phyloP scores from a whole-genome alignment of 2,797 vertebrate genomes.

The Diplodus sargus region DNA sequence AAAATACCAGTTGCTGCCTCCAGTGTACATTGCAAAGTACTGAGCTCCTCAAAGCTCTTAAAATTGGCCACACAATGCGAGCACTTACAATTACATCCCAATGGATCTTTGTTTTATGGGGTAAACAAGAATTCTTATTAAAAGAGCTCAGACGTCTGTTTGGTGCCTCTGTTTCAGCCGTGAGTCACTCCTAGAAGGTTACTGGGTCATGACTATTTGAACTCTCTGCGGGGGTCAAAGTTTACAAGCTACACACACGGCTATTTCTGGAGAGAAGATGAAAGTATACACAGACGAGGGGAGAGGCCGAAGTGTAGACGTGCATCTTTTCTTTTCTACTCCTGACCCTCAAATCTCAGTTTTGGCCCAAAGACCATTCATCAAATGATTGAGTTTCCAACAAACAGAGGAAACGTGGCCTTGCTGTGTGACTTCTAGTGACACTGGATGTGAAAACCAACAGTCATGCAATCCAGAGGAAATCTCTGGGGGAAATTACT shows the following conservation, averaged over 20 bases:
- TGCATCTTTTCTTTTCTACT: slow-evolving; percentile 72
- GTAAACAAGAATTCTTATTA: slow-evolving; percentile 64
- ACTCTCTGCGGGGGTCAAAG: slow-evolving; percentile 74
- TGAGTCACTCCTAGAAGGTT: slow-evolving; percentile 68
- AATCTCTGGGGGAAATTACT: slow-evolving; percentile 53
- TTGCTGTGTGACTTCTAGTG: slow-evolving; percentile 60
- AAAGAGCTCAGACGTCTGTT: slow-evolving; percentile 51
- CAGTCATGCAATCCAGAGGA: slow-evolving; percentile 59
- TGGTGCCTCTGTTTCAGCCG: slow-evolving; percentile 54
- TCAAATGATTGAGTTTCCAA: slow-evolving; percentile 71
- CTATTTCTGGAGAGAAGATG: slow-evolving; percentile 71
- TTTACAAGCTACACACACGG: slow-evolving; percentile 71
- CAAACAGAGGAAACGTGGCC: slow-evolving; percentile 76
- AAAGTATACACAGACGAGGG: slow-evolving; percentile 59
- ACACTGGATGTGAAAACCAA: slow-evolving; percentile 58
- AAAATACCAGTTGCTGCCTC: slow-evolving; percentile 25
- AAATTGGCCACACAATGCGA: slow-evolving; percentile 34
- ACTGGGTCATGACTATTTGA: slow-evolving; percentile 76
- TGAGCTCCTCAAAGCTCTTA: slow-evolving; percentile 2
- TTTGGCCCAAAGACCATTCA: slow-evolving; percentile 65
- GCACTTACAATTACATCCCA: slow-evolving; percentile 35
- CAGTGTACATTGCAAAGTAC: slow-evolving; percentile 12
- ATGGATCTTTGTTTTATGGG: slow-evolving; percentile 56
- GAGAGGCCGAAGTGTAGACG: slow-evolving; percentile 58
- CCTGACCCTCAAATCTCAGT: slow-evolving; percentile 56